phyloP scores from a whole-genome alignment of 2,113 vertebrate genomes.

The Lontra canadensis region DNA sequence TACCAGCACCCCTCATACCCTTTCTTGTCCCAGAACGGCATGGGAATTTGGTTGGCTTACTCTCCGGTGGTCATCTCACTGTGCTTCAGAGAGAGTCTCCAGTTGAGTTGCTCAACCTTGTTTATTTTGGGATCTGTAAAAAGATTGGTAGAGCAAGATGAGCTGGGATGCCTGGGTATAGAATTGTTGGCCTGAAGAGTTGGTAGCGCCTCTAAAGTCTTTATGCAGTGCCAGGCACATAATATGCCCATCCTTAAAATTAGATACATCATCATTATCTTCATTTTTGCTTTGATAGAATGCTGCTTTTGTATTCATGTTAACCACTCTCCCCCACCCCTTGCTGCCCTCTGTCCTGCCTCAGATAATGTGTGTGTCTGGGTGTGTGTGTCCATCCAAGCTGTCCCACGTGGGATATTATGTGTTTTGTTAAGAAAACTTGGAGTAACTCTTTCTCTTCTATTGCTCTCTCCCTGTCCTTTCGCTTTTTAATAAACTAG shows the following conservation, averaged over 20 bases:
- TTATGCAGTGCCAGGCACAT: not conserved
- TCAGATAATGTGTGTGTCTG: not conserved
- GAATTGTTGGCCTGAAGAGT: not conserved
- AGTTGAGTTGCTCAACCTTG: not conserved
- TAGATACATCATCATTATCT: not conserved
- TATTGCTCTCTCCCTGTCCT: not conserved
- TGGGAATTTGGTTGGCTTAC: not conserved
- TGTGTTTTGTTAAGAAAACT: slow-evolving; percentile 22
- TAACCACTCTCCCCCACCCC: too few relatives aligned
- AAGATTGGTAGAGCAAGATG: not conserved
- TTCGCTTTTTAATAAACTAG: slow-evolving; percentile 26
- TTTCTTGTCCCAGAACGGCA: not conserved
- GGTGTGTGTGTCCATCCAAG: not conserved
- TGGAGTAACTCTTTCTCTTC: not conserved
- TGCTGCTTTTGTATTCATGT: not conserved
- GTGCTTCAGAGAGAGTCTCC: not conserved
- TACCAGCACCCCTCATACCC: not conserved
- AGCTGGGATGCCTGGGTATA: not conserved
- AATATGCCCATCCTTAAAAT: not conserved
- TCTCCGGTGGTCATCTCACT: not conserved
- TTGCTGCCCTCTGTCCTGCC: rapidly evolving
- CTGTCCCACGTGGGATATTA: not conserved
- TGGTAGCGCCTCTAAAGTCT: not conserved
- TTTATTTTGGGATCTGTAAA: slow-evolving; percentile 3
- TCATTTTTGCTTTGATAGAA: not conserved